Conservation (phyloP, 2,113 vertebrate genomes). For the Struthio camelus region DNA sequence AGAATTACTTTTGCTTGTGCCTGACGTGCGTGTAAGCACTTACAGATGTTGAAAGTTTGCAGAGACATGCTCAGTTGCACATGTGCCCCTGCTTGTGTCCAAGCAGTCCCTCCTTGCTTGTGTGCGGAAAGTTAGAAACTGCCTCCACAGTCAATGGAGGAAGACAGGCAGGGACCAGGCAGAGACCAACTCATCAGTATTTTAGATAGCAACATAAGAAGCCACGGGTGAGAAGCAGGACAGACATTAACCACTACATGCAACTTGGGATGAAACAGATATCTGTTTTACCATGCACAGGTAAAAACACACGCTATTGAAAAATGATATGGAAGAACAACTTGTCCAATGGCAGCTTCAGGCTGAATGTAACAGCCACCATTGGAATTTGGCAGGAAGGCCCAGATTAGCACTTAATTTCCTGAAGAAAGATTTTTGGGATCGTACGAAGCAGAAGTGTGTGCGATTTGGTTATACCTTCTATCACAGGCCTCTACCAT, state of each 20-base stretch:
- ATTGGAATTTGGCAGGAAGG: not conserved
- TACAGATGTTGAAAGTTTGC: conserved; percentile 40
- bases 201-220: not conserved
- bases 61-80: not conserved
- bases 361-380: not conserved
- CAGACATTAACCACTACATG: not conserved
- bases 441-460: not conserved
- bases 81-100: not conserved
- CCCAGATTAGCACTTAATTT: not conserved
- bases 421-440: not conserved
- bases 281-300: not conserved
- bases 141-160: not conserved
- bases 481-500: not conserved
- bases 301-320: not conserved
- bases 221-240: not conserved
- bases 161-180: not conserved
- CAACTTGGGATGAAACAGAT: not conserved
- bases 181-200: not conserved
- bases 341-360: not conserved
- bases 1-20: conserved; percentile 31
- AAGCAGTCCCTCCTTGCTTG: not conserved
- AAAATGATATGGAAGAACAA: not conserved
- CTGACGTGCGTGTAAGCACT: conserved; percentile 25
- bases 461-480: not conserved
- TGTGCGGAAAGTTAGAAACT: not conserved